Percentiles rank a stretch among this genome's conserved stretches.
Conservation (phyloP, 2,113 vertebrate genomes). For the Andinoacara biseriatus region DNA sequence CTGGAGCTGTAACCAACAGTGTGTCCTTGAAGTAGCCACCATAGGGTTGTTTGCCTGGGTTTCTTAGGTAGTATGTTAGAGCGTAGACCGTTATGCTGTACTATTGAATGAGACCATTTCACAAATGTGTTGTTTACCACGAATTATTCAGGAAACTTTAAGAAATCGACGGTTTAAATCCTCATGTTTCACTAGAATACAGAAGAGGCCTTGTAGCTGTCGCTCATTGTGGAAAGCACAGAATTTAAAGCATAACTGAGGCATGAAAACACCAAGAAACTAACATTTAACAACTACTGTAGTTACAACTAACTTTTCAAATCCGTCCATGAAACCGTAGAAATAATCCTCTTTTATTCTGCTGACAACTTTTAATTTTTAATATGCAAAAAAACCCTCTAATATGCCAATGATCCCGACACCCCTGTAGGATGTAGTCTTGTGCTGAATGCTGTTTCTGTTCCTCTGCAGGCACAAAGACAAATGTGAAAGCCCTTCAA, state of each 20-base stretch:
- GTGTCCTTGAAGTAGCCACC: neutral
- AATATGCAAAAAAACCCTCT: neutral
- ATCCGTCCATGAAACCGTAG: neutral
- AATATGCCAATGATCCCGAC: neutral
- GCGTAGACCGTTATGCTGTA: neutral
- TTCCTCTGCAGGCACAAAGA: constrained; percentile 24
- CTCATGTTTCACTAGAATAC: neutral
- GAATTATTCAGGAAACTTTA: neutral
- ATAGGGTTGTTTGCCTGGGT: neutral
- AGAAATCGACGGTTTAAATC: neutral
- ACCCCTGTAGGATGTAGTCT: neutral
- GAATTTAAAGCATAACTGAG: constrained; percentile 20
- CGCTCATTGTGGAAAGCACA: neutral
- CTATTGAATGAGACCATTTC: neutral
- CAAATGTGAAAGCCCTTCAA: constrained; percentile 7
- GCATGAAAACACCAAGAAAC: constrained; percentile 40
- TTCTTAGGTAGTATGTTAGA: neutral
- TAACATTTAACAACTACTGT: constrained; percentile 35
- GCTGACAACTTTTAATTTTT: constrained; percentile 23
- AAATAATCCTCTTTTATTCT: constrained; percentile 16
- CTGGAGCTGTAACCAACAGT: constrained; percentile 1
- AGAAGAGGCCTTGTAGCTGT: constrained; percentile 4
- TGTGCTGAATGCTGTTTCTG: constrained; percentile 35
- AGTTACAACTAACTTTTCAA: constrained; percentile 32
- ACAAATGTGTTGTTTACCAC: constrained; percentile 15